Conservation (phyloP, 2,113 vertebrate genomes). For the Rhabdornis inornatus region DNA sequence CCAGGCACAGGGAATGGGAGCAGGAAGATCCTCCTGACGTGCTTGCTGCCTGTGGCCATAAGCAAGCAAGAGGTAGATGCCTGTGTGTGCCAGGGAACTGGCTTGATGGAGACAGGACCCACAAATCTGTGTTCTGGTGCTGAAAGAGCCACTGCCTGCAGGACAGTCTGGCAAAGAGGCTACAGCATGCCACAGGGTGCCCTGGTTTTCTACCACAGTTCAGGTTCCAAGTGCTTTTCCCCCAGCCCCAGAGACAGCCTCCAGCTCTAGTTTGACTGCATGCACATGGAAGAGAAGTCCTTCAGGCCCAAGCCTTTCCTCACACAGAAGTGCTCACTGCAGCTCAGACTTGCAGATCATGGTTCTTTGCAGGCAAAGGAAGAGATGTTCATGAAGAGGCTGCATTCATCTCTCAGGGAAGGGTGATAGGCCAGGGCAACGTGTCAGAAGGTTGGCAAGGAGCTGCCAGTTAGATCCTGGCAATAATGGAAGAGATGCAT, state of each 20-base stretch:
- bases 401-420: not conserved
- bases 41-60: fast-evolving
- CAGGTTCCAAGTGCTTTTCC: not conserved
- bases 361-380: not conserved
- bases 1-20: not conserved
- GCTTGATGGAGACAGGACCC: not conserved
- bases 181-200: fast-evolving
- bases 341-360: not conserved
- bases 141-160: not conserved
- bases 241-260: not conserved
- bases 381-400: not conserved
- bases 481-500: not conserved
- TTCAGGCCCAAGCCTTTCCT: not conserved
- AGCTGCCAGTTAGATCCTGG: not conserved
- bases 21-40: not conserved
- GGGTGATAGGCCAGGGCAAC: not conserved
- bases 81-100: too few relatives aligned
- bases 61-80: not conserved
- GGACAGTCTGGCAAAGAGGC: not conserved
- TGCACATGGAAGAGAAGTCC: not conserved
- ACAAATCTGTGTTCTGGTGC: not conserved
- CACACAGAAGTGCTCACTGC: fast-evolving
- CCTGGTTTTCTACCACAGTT: not conserved
- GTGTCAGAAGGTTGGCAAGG: not conserved
- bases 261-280: fast-evolving